Percentiles rank a stretch among this genome's conserved stretches.
Evolutionary conservation across 2,888 invertebrate genomes (phyloP).

Genomic region (Crematogaster levior): DNA sequence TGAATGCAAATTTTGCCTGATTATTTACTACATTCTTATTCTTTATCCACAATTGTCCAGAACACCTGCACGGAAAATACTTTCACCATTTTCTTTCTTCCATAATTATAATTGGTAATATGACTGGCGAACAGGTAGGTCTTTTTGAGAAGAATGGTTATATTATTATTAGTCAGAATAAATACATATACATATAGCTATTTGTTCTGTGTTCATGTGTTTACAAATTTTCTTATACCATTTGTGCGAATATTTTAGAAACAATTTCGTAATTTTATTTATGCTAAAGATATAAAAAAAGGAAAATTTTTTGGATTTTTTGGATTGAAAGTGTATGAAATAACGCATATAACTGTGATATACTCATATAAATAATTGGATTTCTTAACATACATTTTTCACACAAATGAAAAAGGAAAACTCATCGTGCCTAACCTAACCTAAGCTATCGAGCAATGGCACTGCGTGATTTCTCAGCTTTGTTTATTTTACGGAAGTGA

Average conservation of each 20-base stretch:
- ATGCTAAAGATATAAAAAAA: not conserved
- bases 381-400: not conserved
- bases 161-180: not conserved
- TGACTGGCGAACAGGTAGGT: not conserved
- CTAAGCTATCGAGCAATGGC: not conserved
- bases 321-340: not conserved
- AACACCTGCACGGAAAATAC: not conserved
- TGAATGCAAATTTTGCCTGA: not conserved
- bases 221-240: not conserved
- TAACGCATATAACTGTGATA: not conserved
- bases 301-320: not conserved
- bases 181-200: too few species aligned
- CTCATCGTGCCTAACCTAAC: not conserved
- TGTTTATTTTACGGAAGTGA: not conserved
- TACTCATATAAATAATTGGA: not conserved
- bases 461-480: not conserved
- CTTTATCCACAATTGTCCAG: not conserved
- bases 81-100: not conserved
- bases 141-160: not conserved
- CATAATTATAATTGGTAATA: not conserved
- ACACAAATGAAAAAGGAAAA: not conserved
- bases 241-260: not conserved
- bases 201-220: not conserved
- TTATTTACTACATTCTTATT: not conserved
- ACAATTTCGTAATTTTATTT: not conserved